Conservation (phyloP, 2,797 vertebrate genomes). For the Botia kubotai region DNA sequence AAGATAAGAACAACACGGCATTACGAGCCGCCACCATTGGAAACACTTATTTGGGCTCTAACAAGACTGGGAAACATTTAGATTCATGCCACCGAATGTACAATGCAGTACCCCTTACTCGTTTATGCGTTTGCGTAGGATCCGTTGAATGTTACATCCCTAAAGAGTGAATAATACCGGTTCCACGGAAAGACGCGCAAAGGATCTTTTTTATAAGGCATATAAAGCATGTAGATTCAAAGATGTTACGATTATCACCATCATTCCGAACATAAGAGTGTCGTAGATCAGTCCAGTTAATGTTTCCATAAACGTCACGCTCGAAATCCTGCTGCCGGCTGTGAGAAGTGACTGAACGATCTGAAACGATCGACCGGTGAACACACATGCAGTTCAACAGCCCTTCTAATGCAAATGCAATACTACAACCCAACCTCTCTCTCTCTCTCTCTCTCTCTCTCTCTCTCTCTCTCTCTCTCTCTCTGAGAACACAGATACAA, state of each 20-base stretch:
- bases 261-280: constrained; percentile 3
- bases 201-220: constrained; percentile 7
- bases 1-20: constrained; percentile 67
- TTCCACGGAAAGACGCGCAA: neutral
- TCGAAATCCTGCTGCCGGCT: neutral
- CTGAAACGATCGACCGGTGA: constrained; percentile 62
- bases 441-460: constrained; percentile 69
- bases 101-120: constrained; percentile 49
- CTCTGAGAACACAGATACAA: constrained; percentile 75
- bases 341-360: constrained; percentile 37
- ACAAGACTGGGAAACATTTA: constrained; percentile 10
- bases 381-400: constrained; percentile 61
- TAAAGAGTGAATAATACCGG: constrained; percentile 31
- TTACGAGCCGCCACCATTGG: constrained; percentile 57
- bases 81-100: neutral
- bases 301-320: constrained; percentile 4
- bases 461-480: constrained; percentile 45
- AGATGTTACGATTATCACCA: neutral
- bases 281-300: neutral
- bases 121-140: constrained; percentile 25
- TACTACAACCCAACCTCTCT: constrained; percentile 43
- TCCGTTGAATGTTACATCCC: constrained; percentile 41
- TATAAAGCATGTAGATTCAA: constrained; percentile 5
- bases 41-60: too few species aligned
- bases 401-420: constrained; percentile 58